Base-by-base conservation (phyloP, 2,888 invertebrate species). In the Salticus scenicus region DNA sequence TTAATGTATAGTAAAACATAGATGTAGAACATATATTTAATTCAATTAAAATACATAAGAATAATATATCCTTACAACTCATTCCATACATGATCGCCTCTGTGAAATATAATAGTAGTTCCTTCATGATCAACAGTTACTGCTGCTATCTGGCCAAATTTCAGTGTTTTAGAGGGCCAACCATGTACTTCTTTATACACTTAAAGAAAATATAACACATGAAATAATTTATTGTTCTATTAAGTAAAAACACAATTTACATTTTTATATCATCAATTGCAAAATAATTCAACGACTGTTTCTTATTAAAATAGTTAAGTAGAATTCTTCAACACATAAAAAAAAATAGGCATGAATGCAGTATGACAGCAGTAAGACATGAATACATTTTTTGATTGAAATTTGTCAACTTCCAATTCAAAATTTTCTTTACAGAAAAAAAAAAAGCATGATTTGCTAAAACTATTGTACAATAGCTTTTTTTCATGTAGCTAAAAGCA, bases 91-190 rank as follows among this genome's bases (percentile, higher is more conserved):
- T 88, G 88, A 37, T 87, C 80, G 1, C 89, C 90, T 12, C 90
- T 87, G 77, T 90, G 90, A 83, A 90, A 90, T 17, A 90, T 86
- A 0, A 89, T 87, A 31, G 90, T 88, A 71, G 89, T 89, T 24
- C 88, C 89, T n/a, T 86, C 33, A 33, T 57, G 20, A 75, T 89
- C 88, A 14, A 88, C 28, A 63, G 89, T 87, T 14, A 89, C 89
- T 14, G 89, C 90, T 20, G 89, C 83, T 14, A 90, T 89, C 70
- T 90, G 90, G 7, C 90, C 90, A 70, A 90, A 88, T 51, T 89
- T 92, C 17, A 78, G n/a, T n/a, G 74, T 37, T 41, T 79, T 78
- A 12, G 64, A 20, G 14, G 89, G 89, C 88, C 89, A 89, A 47
- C 75, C 76, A 37, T 47, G 27, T 24, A 72, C 84, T 72, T 84